Base-by-base conservation (phyloP, 2,888 invertebrate genomes). In the Pterostichus madidus region DNA sequence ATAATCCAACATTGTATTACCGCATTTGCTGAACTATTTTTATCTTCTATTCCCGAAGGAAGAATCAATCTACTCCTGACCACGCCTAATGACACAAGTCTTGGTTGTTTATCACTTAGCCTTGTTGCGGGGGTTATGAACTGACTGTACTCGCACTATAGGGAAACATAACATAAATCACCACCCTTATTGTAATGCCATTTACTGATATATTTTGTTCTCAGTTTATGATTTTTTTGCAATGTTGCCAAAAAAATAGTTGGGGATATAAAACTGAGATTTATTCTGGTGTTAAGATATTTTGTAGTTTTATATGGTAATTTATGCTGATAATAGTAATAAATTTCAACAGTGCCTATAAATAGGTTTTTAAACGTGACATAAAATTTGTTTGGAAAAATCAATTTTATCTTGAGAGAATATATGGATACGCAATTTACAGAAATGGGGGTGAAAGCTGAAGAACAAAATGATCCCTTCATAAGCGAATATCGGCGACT, bases 21-120 rank as follows among this genome's bases (percentile, higher is more conserved):
- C 39, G 2, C 39, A 24, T 24, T 39, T 39, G 5, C 39, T 2
- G 39, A 8, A 8, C 39, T 39, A 5, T 39, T 39, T 10, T 3
- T 39, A 15, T 64, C 39, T 39, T 15, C 13, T n/a, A 44, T 15
- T 44, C 68, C 68, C 39, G 3, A 10, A 15, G 68, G 68, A 71
- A 44, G 44, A 71, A 71, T 71, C 44, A 75, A 53, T 75, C 53
- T 52, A 64, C 3, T 15, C 17, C 49, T 75, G 75, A 75, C 75
- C 75, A 75, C 52, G 53, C 53, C 49, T 75, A 75, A 75, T 52
- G 75, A 53, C 49, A 35, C 11, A 4, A 2, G 15, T 52, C 75
- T 49, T 52, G 31, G 73, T 75, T 52, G 75, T 75, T 53, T 53
- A 75, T 75, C 75, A 75, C 52, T 75, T 75, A 53, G 10, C n/a